A percentile compares a stretch with the other conserved stretches of the same genome.
Conservation (phyloP, 2,113 vertebrate species). For the Tachycineta bicolor region DNA sequence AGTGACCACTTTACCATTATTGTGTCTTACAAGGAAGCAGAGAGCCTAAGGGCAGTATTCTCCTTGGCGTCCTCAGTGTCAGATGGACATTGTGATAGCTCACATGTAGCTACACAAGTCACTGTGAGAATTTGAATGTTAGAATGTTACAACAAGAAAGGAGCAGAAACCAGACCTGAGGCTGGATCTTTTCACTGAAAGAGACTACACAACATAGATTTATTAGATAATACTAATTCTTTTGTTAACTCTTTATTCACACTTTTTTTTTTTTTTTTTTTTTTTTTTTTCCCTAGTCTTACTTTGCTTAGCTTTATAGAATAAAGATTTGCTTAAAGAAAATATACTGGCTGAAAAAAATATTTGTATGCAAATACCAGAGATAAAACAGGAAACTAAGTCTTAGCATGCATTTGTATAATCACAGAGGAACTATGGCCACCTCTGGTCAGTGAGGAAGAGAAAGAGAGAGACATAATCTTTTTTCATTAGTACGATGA, state of each 20-base stretch:
- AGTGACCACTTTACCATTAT: not conserved
- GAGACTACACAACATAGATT: not conserved
- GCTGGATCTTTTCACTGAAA: not conserved
- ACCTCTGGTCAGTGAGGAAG: not conserved
- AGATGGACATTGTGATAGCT: not conserved
- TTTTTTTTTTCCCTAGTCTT: not conserved
- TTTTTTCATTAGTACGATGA: not conserved
- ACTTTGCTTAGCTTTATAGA: not conserved
- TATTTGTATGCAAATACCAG: not conserved
- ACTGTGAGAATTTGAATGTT: not conserved
- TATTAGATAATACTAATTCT: not conserved
- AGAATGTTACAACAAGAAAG: not conserved
- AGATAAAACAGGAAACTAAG: not conserved
- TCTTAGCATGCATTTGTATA: not conserved
- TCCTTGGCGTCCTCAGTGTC: not conserved
- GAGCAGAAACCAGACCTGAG: not conserved
- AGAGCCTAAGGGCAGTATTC: not conserved
- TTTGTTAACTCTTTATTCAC: not conserved
- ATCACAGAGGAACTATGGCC: not conserved
- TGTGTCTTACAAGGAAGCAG: not conserved
- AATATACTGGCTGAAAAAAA: not conserved
- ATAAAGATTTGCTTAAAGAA: not conserved
- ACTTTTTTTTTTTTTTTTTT: not conserved
- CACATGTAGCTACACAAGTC: not conserved
- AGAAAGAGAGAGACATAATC: not conserved